Conservation (phyloP, 1,140 invertebrate genomes). For the Arion vulgaris region DNA sequence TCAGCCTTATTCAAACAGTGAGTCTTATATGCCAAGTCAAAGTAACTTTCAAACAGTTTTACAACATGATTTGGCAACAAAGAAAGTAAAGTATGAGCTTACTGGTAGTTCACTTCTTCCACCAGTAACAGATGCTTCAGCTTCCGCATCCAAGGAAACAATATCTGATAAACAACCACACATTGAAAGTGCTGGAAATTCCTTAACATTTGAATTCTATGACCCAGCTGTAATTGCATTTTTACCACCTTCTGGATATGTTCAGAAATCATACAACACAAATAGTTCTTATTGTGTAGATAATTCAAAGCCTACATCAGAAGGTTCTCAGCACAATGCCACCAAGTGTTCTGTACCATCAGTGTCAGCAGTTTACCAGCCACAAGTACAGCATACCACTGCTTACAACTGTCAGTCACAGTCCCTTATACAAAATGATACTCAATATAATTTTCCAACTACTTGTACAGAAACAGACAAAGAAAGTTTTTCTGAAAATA, state of each 20-base stretch:
- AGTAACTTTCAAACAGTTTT: neutral
- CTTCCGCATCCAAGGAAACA: neutral
- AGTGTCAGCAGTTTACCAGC: neutral
- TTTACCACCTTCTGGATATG: neutral
- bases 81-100: neutral
- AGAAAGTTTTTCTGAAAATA: neutral
- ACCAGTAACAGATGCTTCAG: neutral
- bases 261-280: neutral
- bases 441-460: neutral
- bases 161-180: neutral
- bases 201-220: constrained; percentile 40
- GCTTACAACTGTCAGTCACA: neutral
- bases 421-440: neutral
- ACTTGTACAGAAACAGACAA: neutral
- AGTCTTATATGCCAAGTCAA: neutral
- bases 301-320: neutral
- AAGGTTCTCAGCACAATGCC: neutral
- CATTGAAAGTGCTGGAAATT: neutral
- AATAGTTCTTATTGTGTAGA: neutral
- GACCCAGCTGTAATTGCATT: constrained; percentile 38
- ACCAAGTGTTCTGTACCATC: neutral
- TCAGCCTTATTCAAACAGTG: neutral
- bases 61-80: neutral
- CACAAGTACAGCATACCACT: neutral
- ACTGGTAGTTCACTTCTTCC: neutral